These are phyloP conservation scores for Papilio helenus DNA, from an alignment of 1,140 invertebrate genomes.

Conservation along the genomic window DNA sequence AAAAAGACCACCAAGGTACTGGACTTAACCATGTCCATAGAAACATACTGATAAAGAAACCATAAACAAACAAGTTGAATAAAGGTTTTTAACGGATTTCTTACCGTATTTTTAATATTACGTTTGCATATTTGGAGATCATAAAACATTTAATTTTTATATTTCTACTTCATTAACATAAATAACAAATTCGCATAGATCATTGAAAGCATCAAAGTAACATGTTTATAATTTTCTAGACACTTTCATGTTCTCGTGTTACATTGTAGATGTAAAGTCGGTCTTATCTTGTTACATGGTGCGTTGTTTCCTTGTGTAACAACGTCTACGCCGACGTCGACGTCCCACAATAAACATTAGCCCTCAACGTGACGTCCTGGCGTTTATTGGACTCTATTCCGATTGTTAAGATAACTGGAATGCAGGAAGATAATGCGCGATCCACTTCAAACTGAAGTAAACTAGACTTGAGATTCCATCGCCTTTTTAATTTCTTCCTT, in stretches of 20 bases:
- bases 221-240: background rate
- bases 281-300: conserved; percentile 29
- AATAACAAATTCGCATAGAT: background rate
- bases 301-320: conserved; percentile 28
- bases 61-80: background rate
- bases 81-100: too few relatives aligned
- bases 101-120: too few relatives aligned
- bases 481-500: background rate
- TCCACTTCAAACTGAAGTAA: background rate
- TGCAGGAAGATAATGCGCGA: conserved; percentile 14
- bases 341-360: conserved; percentile 30
- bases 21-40: background rate
- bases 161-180: background rate
- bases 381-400: conserved; percentile 31
- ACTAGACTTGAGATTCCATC: background rate
- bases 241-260: background rate
- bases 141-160: too few relatives aligned
- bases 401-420: conserved; percentile 35
- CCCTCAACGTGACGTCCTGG: conserved; percentile 32
- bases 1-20: conserved; percentile 1
- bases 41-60: background rate
- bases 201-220: background rate
- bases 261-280: conserved; percentile 21
- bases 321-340: background rate
- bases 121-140: too few relatives aligned